Evolutionary conservation across 2,888 invertebrate genomes (phyloP), one percentile per base, ranked within the genome.

Genomic region (Drosophila macrospina): DNA sequence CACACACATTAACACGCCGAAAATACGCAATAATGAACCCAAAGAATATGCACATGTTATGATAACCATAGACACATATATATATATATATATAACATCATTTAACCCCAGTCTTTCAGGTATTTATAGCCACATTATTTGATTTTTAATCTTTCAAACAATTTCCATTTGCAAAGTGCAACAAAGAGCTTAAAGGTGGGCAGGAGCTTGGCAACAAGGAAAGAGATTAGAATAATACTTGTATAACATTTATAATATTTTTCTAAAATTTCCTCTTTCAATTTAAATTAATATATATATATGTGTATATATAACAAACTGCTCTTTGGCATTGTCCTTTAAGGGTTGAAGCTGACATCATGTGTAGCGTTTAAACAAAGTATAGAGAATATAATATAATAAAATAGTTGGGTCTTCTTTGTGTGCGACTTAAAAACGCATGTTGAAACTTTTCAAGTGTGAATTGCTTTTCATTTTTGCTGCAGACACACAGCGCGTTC

Each of bases 401-500:
- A 62, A 67, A 80, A 83, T 83, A 86, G 87, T 88, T 71, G 55
- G 64, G 71, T 34, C 36, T 36, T 55, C 55, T 60, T 73, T 83
- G 73, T 75, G 88, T 69, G 73, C 51, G 88, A 72, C 69, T 80
- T 74, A 67, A 86, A 86, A 88, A 83, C 89, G 84, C 85, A 84
- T 88, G 81, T 80, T 68, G 64, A 85, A 82, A 86, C 80, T 84
- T 84, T 87, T 78, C 89, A 88, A 88, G 84, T 85, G 84, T 88
- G 89, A 85, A 85, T 85, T 88, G 85, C 84, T 84, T 80, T 85
- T 87, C 85, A 87, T 84, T 86, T 88, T 84, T 76, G 67, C 68
- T 54, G 70, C 76, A 82, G 59, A 86, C 80, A 52, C 59, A 60
- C 34, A 48, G 66, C 67, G 65, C 69, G 57, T 70, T 86, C 41